Evolutionary conservation across 1,140 invertebrate genomes (phyloP).

Genomic region (Bursaphelenchus mucronatus): DNA sequence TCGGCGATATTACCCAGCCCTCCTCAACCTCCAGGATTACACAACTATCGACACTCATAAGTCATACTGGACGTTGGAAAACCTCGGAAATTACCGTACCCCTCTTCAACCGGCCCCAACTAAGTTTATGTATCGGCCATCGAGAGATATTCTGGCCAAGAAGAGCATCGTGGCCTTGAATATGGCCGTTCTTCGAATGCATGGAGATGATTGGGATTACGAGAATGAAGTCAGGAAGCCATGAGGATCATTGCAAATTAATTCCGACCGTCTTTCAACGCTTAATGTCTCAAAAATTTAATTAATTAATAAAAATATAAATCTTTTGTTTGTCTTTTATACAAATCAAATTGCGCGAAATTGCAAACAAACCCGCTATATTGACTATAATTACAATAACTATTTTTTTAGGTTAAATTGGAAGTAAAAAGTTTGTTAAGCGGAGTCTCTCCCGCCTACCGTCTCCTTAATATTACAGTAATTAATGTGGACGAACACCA

Average conservation of each 20-base stretch:
- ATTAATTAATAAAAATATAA: constrained; percentile 2
- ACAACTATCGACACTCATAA: constrained; percentile 37
- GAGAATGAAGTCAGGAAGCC: constrained; percentile 20
- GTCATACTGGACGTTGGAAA: constrained; percentile 49
- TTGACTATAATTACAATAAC: constrained; percentile 15
- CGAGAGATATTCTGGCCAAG: constrained; percentile 22
- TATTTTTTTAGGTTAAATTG: constrained; percentile 31
- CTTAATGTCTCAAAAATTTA: neutral
- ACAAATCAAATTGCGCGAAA: neutral
- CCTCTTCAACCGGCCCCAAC: constrained; percentile 35
- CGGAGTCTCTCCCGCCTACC: constrained; percentile 3
- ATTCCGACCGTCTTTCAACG: neutral
- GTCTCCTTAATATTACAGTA: constrained; percentile 30
- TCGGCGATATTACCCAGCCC: constrained; percentile 44
- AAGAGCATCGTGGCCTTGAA: constrained; percentile 44
- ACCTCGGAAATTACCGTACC: constrained; percentile 21
- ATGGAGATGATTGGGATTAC: constrained; percentile 39
- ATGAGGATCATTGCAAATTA: neutral
- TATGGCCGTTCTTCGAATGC: constrained; percentile 41
- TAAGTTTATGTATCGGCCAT: constrained; percentile 30
- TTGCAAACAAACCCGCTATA: constrained; percentile 1
- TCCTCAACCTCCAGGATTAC: constrained; percentile 36
- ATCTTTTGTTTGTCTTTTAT: constrained; percentile 9
- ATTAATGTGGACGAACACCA: constrained; percentile 36
- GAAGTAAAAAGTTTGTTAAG: constrained; percentile 14